phyloP scores from a whole-genome alignment of 2,888 invertebrate genomes.

The Trypoxylon attenuatum region DNA sequence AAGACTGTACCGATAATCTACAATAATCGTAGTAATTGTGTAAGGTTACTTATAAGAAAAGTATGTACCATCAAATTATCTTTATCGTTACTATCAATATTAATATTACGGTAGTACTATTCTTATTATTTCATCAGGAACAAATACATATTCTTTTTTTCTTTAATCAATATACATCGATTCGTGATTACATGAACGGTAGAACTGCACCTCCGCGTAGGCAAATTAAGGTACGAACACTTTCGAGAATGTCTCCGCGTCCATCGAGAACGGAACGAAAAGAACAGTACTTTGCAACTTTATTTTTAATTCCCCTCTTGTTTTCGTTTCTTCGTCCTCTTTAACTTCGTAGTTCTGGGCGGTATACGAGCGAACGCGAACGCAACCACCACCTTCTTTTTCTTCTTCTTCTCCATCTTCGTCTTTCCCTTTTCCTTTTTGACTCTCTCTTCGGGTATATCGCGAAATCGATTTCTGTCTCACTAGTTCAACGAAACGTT shows the following conservation, averaged over 20 bases:
- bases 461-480: not conserved
- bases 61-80: constrained; percentile 73
- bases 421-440: constrained; percentile 46
- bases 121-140: constrained; percentile 70
- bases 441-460: constrained; percentile 13
- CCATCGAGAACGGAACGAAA: constrained; percentile 19
- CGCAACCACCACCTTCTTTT: not conserved
- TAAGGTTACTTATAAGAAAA: constrained; percentile 71
- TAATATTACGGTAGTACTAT: constrained; percentile 64
- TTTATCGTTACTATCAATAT: constrained; percentile 67
- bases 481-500: not conserved
- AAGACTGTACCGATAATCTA: constrained; percentile 73
- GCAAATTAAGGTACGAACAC: constrained; percentile 58
- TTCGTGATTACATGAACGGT: constrained; percentile 69
- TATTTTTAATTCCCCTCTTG: too few relatives aligned
- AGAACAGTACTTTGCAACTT: constrained; percentile 6
- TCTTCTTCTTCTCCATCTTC: constrained; percentile 20
- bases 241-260: constrained; percentile 19
- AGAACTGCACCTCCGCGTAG: constrained; percentile 61
- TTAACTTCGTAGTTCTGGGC: not conserved
- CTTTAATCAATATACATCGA: constrained; percentile 71
- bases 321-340: constrained; percentile 8
- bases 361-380: not conserved
- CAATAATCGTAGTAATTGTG: constrained; percentile 67
- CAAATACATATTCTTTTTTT: constrained; percentile 65